phyloP scores from a whole-genome alignment of 2,113 vertebrate species.

The Tyto alba region DNA sequence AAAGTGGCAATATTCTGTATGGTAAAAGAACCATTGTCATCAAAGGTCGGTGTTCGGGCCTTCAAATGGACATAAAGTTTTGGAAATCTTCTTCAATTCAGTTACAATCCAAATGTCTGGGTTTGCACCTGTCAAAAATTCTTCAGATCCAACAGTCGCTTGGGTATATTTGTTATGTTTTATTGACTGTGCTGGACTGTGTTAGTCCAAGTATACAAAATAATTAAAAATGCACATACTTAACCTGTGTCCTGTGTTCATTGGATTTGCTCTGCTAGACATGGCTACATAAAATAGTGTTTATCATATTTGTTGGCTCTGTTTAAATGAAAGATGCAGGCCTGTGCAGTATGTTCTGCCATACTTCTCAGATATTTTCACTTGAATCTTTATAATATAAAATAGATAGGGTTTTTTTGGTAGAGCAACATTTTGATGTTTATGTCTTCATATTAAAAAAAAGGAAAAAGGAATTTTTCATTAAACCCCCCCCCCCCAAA shows the following conservation, averaged over 20 bases:
- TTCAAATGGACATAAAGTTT: background rate
- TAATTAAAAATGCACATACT: background rate
- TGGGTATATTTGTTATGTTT: background rate
- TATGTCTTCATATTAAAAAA: background rate
- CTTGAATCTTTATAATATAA: background rate
- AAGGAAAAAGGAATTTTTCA: background rate
- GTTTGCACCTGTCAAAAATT: background rate
- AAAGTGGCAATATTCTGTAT: background rate
- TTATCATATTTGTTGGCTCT: background rate
- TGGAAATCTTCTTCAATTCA: background rate
- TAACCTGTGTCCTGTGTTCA: background rate
- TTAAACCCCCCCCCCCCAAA: background rate
- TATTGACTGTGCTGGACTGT: background rate
- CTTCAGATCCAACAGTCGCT: background rate
- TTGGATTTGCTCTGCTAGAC: background rate
- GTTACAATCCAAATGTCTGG: background rate
- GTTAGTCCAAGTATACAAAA: background rate
- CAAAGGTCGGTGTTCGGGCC: background rate
- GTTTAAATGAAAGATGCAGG: background rate
- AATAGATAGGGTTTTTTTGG: background rate
- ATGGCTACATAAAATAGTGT: background rate
- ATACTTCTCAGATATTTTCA: background rate
- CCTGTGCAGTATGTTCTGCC: background rate
- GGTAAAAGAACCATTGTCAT: background rate
- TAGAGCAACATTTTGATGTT: background rate